A percentile compares a stretch with the other conserved stretches of the same genome.
These are phyloP conservation scores for Ctenopoma kingsleyae DNA, from an alignment of 2,797 vertebrate species.

Conservation along the genomic window DNA sequence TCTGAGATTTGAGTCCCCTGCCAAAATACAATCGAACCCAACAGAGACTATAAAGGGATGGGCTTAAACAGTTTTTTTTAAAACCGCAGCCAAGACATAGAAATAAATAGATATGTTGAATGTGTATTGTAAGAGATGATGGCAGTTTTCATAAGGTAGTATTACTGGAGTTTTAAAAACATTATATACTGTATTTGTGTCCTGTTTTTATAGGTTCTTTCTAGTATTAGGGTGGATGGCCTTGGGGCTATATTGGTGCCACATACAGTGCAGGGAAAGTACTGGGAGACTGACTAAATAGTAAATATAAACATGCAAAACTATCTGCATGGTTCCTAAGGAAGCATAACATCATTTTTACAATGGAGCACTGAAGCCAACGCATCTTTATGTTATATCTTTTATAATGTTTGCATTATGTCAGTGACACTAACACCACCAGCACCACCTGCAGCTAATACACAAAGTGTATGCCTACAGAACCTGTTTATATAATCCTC, in stretches of 20 bases:
- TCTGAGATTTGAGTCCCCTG: constrained; percentile 9
- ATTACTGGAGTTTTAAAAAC: too few relatives aligned
- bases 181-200: too few relatives aligned
- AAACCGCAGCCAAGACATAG: background rate
- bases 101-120: background rate
- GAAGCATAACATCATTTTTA: background rate
- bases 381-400: background rate
- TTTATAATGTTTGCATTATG: background rate
- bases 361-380: too few relatives aligned
- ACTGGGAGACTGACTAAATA: background rate
- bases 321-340: too few relatives aligned
- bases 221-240: background rate
- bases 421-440: background rate
- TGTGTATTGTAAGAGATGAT: too few relatives aligned
- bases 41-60: background rate
- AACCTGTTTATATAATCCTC: background rate
- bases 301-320: background rate
- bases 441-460: background rate
- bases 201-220: background rate
- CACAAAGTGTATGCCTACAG: background rate
- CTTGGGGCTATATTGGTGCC: too few relatives aligned
- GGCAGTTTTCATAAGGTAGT: too few relatives aligned
- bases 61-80: background rate
- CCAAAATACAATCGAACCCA: constrained; percentile 30
- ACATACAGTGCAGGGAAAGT: background rate